Evolutionary conservation across 2,797 vertebrate genomes (phyloP).

Genomic region (Phylloscopus collybita): DNA sequence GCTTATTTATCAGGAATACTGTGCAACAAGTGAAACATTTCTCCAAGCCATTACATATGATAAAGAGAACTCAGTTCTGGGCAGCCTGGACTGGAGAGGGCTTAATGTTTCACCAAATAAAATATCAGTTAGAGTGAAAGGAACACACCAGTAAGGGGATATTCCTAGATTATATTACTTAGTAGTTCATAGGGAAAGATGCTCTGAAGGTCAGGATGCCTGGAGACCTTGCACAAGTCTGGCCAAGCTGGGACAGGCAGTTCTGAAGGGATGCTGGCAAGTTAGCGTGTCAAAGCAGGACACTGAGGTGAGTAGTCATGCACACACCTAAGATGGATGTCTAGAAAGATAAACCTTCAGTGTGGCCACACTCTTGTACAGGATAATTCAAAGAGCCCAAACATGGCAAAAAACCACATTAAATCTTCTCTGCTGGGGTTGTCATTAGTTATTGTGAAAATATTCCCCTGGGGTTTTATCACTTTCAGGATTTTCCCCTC

Average conservation of each 20-base stretch:
- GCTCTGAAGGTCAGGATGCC: not conserved
- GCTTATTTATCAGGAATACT: not conserved
- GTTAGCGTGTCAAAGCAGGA: not conserved
- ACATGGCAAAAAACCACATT: not conserved
- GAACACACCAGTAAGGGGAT: not conserved
- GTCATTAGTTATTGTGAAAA: not conserved
- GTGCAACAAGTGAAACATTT: not conserved
- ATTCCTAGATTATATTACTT: not conserved
- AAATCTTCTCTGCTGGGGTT: not conserved
- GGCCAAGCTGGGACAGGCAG: not conserved
- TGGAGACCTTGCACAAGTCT: accelerated
- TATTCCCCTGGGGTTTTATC: not conserved
- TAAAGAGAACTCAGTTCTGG: not conserved
- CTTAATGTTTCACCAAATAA: not conserved
- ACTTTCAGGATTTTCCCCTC: not conserved
- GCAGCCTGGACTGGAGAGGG: not conserved
- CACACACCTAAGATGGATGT: not conserved
- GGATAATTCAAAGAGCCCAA: not conserved
- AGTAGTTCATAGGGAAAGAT: not conserved
- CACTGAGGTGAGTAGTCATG: not conserved
- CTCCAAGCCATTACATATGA: not conserved
- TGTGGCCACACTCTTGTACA: not conserved
- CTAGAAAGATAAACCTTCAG: not conserved
- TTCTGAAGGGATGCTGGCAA: not conserved
- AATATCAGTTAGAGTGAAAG: not conserved